Conservation (phyloP, 53 echinoderm and acorn worm species). For the Luidia sarsii region DNA sequence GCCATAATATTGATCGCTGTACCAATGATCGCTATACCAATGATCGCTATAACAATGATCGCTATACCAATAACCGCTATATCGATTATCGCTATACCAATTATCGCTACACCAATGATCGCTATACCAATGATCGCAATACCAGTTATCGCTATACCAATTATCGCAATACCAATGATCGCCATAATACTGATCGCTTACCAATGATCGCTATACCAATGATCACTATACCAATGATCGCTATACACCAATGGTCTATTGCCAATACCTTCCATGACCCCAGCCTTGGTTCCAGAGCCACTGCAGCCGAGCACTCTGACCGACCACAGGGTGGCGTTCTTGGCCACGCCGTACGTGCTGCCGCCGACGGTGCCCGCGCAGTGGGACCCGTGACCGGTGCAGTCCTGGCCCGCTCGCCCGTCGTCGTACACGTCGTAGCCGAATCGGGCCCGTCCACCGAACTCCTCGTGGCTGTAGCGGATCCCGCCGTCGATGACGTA, state of each 20-base stretch:
- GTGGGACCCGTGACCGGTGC: constrained; percentile 59
- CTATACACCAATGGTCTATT: background rate
- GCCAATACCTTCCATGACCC: constrained; percentile 51
- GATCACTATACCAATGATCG: too few species aligned
- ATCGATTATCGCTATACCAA: too few species aligned
- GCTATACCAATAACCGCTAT: too few species aligned
- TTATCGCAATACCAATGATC: too few species aligned
- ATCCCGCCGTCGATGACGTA: constrained; percentile 60
- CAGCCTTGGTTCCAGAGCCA: constrained; percentile 26
- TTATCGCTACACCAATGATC: too few species aligned
- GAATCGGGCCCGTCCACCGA: constrained; percentile 51
- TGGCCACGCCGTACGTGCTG: constrained; percentile 58
- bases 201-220: too few species aligned
- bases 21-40: too few species aligned
- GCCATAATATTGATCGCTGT: too few species aligned
- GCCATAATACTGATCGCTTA: background rate
- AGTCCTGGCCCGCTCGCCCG: constrained; percentile 54
- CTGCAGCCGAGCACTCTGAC: constrained; percentile 43
- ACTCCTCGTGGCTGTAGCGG: constrained; percentile 53
- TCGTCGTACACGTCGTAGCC: constrained; percentile 33
- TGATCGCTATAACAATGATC: too few species aligned
- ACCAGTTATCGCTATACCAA: too few species aligned
- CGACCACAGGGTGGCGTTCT: constrained; percentile 37
- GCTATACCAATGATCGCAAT: too few species aligned
- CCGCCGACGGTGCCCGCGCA: constrained; percentile 59